Evolutionary conservation across 2,113 vertebrate species (phyloP), one percentile per base, ranked within the genome.

Genomic region (Serinus canaria): DNA sequence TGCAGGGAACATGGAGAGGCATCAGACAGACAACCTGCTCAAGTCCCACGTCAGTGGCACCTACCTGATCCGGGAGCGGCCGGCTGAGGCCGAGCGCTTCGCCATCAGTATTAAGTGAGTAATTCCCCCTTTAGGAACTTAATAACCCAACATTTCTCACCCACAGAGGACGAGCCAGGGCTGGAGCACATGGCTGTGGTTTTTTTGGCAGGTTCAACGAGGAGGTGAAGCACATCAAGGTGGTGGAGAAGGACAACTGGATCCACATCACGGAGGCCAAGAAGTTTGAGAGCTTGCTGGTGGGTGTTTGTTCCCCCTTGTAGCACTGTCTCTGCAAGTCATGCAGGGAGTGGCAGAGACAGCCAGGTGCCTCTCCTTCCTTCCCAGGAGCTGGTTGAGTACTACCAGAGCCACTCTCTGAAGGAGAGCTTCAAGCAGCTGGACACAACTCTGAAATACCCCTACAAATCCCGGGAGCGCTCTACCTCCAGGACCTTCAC

Each of bases 181-280:
- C 55, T 78, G 41, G 43, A 62, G 68, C 17, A 9, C 1, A 0
- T 1, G 7, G 47, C 23, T 35, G 0, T 0, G 0, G 22, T 18
- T 83, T 84, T 25, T n/a, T 5, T 41, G 4, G 4, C 97, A 99
- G 99, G 97, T 99, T 99, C 96, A 99, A 99, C 0, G 99, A 99
- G 5, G 99, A 99, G 97, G 99, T 99, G 56, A 99, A 99, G 90
- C 99, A 99, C 97, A 99, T 99, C 75, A 99, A 99, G 97, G 99
- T 99, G 64, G 98, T 99, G 33, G 99, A 99, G 91, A 99, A 99
- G 83, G 99, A 99, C 98, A 99, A 96, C 96, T 99, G 99, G 99
- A 98, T 99, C 59, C 99, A 99, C 98, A 99, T 99, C 97, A 99
- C 99, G 0, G 99, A 99, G 92, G 99, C 99, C 24, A 99, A 99